A percentile compares a stretch with the other conserved stretches of the same genome.
phyloP scores from a whole-genome alignment of 2,888 invertebrate species.

The Platyscelio sp. region DNA sequence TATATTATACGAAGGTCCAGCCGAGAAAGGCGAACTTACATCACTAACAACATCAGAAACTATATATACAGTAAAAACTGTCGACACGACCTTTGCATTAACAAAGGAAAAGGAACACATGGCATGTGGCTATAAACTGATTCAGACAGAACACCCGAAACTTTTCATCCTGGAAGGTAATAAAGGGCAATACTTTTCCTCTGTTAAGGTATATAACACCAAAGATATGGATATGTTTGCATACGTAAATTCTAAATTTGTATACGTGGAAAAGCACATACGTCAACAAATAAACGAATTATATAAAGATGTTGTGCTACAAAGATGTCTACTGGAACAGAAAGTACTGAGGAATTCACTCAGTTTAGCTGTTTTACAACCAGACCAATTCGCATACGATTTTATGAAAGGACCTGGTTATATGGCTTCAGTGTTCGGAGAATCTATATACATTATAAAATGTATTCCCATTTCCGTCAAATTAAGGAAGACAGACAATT shows the following conservation, averaged over 20 bases:
- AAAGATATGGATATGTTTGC: neutral
- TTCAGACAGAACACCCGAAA: neutral
- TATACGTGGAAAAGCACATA: neutral
- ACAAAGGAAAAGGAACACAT: neutral
- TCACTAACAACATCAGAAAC: too few relatives aligned
- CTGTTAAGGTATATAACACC: neutral
- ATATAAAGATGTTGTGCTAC: neutral
- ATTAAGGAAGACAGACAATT: neutral
- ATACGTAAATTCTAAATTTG: neutral
- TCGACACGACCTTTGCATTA: neutral
- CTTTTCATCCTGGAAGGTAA: neutral
- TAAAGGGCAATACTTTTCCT: neutral
- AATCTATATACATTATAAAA: slow-evolving; percentile 4
- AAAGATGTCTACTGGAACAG: neutral
- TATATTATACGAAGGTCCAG: too few relatives aligned
- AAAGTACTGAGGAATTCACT: neutral
- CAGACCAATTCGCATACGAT: slow-evolving; percentile 8
- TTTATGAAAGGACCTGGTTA: slow-evolving; percentile 16
- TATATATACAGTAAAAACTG: neutral
- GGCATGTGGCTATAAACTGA: neutral
- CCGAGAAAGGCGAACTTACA: too few relatives aligned
- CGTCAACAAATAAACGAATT: neutral
- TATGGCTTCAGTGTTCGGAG: neutral
- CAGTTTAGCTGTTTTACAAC: neutral
- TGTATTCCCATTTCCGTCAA: neutral